Conservation (phyloP, 2,113 vertebrate genomes). For the Arothron firmamentum region DNA sequence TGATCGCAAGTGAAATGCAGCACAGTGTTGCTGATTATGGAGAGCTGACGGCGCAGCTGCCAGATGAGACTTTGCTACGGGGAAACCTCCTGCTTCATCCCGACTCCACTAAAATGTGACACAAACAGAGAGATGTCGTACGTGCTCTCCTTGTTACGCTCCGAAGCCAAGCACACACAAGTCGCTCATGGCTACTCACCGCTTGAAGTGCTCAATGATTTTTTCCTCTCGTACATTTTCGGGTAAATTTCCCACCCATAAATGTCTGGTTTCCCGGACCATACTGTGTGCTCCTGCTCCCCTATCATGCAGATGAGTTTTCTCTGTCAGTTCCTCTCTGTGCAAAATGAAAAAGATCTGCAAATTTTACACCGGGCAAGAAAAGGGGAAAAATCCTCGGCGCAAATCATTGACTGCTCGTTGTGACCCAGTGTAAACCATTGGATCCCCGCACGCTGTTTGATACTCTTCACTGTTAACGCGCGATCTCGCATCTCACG, state of each 20-base stretch:
- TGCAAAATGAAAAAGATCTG: constrained; percentile 57
- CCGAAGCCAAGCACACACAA: constrained; percentile 19
- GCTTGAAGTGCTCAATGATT: constrained; percentile 99
- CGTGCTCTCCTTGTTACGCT: constrained; percentile 25
- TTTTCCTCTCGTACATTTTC: constrained; percentile 99
- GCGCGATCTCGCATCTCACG: constrained; percentile 74
- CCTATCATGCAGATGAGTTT: constrained; percentile 78
- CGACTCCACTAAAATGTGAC: constrained; percentile 55
- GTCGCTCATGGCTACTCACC: constrained; percentile 79
- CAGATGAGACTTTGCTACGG: constrained; percentile 54
- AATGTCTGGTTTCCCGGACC: constrained; percentile 99
- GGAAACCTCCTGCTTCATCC: constrained; percentile 60
- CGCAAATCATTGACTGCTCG: constrained; percentile 63
- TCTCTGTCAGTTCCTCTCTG: constrained; percentile 62
- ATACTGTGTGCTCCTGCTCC: constrained; percentile 83
- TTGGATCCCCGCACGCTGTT: constrained; percentile 70
- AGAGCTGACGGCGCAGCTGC: constrained; percentile 57
- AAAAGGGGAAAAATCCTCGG: constrained; percentile 35
- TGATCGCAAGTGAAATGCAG: constrained; percentile 25
- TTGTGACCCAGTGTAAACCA: constrained; percentile 69
- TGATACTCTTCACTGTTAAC: constrained; percentile 70
- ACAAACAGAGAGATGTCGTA: constrained; percentile 49
- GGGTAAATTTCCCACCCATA: constrained; percentile 99
- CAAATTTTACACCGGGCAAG: constrained; percentile 42
- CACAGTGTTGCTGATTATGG: constrained; percentile 19